Conservation (phyloP, 2,888 invertebrate genomes). For the Lottia scabra region DNA sequence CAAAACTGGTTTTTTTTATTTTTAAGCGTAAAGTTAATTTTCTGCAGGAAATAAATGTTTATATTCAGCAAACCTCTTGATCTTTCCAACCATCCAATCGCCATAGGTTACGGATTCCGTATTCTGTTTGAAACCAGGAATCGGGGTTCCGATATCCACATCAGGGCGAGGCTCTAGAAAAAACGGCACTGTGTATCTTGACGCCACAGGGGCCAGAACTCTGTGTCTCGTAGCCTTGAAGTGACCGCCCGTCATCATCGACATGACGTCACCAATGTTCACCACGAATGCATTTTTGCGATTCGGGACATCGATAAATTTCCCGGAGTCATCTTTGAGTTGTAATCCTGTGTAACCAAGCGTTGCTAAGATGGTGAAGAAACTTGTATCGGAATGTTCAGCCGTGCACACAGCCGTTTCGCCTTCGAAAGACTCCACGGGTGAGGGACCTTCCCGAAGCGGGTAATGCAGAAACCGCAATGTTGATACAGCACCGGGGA, state of each 20-base stretch:
- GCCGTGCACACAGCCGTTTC: slow-evolving; percentile 40
- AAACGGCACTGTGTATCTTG: slow-evolving; percentile 48
- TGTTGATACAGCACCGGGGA: slow-evolving; percentile 42
- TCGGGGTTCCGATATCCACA: slow-evolving; percentile 32
- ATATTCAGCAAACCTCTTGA: slow-evolving; percentile 23
- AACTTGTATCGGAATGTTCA: slow-evolving; percentile 48
- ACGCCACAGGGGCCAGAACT: slow-evolving; percentile 46
- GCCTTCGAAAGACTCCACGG: slow-evolving; percentile 38
- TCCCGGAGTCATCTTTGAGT: slow-evolving; percentile 36
- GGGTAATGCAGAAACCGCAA: slow-evolving; percentile 52
- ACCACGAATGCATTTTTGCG: slow-evolving; percentile 44
- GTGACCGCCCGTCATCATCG: slow-evolving; percentile 44
- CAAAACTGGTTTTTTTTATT: no score
- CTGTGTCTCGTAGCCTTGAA: slow-evolving; percentile 50
- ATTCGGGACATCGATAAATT: slow-evolving; percentile 42
- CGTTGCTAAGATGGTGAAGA: slow-evolving; percentile 43
- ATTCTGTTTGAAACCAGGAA: no score
- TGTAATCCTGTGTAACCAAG: slow-evolving; percentile 46
- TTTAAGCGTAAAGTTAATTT: no score
- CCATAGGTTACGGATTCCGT: slow-evolving; percentile 28
- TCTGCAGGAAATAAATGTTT: slow-evolving; percentile 12
- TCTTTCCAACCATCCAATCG: slow-evolving; percentile 38
- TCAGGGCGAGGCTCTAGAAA: slow-evolving; percentile 47
- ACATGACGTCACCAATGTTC: slow-evolving; percentile 52
- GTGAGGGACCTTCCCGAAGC: slow-evolving; percentile 37